Base-by-base conservation (phyloP, 1,140 invertebrate genomes). In the Pseudomyrmex dendroicus region DNA sequence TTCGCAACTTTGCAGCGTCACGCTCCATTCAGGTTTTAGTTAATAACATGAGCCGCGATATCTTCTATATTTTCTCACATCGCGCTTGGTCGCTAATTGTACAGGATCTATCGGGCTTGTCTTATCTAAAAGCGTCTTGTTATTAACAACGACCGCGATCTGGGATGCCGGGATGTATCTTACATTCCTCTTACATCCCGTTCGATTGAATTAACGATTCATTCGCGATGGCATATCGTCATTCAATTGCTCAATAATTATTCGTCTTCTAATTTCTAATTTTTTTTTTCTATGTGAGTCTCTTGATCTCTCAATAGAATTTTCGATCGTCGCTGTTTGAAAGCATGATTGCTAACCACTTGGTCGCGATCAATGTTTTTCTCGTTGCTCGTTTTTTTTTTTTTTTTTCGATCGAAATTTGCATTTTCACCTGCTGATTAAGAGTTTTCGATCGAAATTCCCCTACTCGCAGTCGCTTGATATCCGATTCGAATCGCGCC, bases 61-160 rank as follows among this genome's bases (percentile, higher is more conserved):
- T 78, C 64, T 78, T 70, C 64, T 78, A 78, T 54, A 78, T 78
- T 80, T 80, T 70, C 76, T 80, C 76, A 80, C 76, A 70, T 50
- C 57, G 46, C n/a, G 20, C 84, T 76, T 46, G 13, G 20, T 10
- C 68, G 70, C 54, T 78, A 68, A 87, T 77, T 84, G 59, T 10
- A 56, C 63, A 68, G 50, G 70, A 86, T 59, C 66, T 54, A 22
- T 56, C 25, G 20, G 20, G 9, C 13, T 13, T 46, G 20, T 44
- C 61, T 48, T 70, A 20, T 22, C 22, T 68, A 52, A 87, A 84
- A 84, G 62, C 77, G 20, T 62, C 74, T 64, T 66, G 72, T 84
- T 80, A 86, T 70, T 64, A 17, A 20, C 9, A n/a, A 54, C 9
- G 9, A 50, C 10, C 20, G 35, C 20, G 35, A 63, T 20, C 67